Percentiles rank a stretch among this genome's conserved stretches.
These are phyloP conservation scores for Phasia obesa DNA, from an alignment of 2,888 invertebrate species.

Conservation along the genomic window DNA sequence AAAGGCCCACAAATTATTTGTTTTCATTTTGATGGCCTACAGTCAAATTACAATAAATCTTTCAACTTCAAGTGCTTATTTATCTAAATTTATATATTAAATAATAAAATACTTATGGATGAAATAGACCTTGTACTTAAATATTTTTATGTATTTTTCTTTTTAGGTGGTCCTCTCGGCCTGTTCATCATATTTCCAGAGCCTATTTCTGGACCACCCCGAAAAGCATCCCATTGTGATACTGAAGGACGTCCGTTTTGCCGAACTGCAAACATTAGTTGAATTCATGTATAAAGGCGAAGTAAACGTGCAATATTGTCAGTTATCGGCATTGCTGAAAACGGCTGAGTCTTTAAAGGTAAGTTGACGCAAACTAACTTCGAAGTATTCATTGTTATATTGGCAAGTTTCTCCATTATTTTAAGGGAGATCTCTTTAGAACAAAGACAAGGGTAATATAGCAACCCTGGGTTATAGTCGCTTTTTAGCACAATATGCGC, in stretches of 20 bases:
- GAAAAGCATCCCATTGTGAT: conserved; percentile 96
- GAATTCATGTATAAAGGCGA: conserved; percentile 99
- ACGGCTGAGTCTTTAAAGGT: conserved; percentile 96
- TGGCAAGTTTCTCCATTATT: no score
- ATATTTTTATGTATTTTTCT: conserved; percentile 31
- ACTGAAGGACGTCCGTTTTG: conserved; percentile 95
- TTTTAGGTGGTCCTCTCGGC: conserved; percentile 94
- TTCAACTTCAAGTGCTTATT: not conserved
- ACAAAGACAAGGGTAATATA: no score
- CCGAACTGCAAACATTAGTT: conserved; percentile 94
- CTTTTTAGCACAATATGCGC: no score
- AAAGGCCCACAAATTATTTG: conserved; percentile 45
- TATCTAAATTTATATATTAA: not conserved
- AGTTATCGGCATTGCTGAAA: conserved; percentile 93
- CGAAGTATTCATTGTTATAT: no score
- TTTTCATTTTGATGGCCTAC: conserved; percentile 26
- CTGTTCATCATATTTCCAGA: conserved; percentile 97
- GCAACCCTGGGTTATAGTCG: no score
- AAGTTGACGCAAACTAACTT: conserved; percentile 63
- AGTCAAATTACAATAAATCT: conserved; percentile 46
- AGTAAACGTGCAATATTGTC: conserved; percentile 97
- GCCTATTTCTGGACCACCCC: conserved; percentile 95
- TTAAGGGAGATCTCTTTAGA: no score
- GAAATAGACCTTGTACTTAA: conserved; percentile 13
- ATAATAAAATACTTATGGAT: not conserved